Evolutionary conservation across 2,113 vertebrate genomes (phyloP), one percentile per base, ranked within the genome.

Genomic region (Gallinago media): DNA sequence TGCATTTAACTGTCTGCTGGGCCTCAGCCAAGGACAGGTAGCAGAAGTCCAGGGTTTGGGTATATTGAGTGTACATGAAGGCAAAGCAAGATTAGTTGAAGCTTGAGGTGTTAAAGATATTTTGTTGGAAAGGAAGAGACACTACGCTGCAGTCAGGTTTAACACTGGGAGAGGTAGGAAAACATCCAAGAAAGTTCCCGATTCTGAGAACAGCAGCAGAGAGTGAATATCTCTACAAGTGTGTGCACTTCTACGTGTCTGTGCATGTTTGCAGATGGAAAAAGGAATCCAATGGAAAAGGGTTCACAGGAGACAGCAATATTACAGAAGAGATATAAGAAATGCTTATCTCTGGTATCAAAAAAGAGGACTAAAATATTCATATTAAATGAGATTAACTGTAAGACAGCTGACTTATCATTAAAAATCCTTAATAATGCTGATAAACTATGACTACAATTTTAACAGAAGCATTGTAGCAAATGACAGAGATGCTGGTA

Each of bases 171-270:
- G 34, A 82, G 26, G 56, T 1, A 59, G 31, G 20, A 79, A 68
- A 88, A 79, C 16, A 67, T 26, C 70, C 0, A 4, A 14, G 20
- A 85, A 5, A 12, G 21, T 7, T 72, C 58, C 68, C 1, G 1
- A 85, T 23, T 32, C 15, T 40, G 26, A 29, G 7, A 94, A 85
- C 12, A 46, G 56, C 85, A 11, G 11, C 21, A 85, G 27, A 82
- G 15, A 78, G 5, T 0, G 0, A 82, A 38, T 8, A 15, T 13
- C 13, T 44, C 6, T 66, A 12, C 9, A 11, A 2, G 4, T 12
- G 20, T 3, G 0, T 7, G 31, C 0, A 0, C 6, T 34, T 70
- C 61, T 58, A 40, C 0, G 0, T 12, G 36, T 22, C 12, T 13
- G 11, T 21, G 8, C 55, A 36, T 3, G 6, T 59, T 15, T 83